A percentile compares a stretch with the other conserved stretches of the same genome.
phyloP scores from a whole-genome alignment of 2,888 invertebrate genomes.

The Synergus gifuensis region DNA sequence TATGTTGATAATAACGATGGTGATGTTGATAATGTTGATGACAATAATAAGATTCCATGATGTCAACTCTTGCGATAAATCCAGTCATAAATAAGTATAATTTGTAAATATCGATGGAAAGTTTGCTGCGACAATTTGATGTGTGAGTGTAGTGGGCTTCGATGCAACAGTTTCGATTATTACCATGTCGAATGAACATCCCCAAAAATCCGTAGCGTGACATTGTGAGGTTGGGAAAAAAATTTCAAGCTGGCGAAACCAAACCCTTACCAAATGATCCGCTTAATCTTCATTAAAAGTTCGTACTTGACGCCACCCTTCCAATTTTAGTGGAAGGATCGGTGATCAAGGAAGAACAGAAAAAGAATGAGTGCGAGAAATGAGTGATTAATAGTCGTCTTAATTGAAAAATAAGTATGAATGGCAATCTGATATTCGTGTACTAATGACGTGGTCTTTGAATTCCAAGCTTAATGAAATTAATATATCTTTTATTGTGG shows the following conservation, averaged over 20 bases:
- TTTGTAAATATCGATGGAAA: no score
- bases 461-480: slow-evolving; percentile 24
- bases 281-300: slow-evolving; percentile 65
- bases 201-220: background rate
- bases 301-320: slow-evolving; percentile 44
- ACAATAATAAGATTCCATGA: no score
- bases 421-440: slow-evolving; percentile 52
- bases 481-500: slow-evolving; percentile 21
- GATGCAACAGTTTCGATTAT: background rate
- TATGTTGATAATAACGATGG: no score
- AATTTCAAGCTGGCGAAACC: slow-evolving; percentile 33
- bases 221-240: slow-evolving; percentile 4
- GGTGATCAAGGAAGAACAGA: slow-evolving; percentile 29
- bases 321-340: slow-evolving; percentile 41
- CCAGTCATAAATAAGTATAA: background rate
- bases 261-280: slow-evolving; percentile 44
- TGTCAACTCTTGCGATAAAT: no score
- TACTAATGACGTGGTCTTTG: slow-evolving; percentile 54
- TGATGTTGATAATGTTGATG: no score
- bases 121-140: no score
- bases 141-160: no score
- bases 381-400: slow-evolving; percentile 62
- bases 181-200: background rate
- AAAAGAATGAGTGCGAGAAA: slow-evolving; percentile 44
- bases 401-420: slow-evolving; percentile 64